phyloP scores from a whole-genome alignment of 2,888 invertebrate species.

The Heliconius aoede region DNA sequence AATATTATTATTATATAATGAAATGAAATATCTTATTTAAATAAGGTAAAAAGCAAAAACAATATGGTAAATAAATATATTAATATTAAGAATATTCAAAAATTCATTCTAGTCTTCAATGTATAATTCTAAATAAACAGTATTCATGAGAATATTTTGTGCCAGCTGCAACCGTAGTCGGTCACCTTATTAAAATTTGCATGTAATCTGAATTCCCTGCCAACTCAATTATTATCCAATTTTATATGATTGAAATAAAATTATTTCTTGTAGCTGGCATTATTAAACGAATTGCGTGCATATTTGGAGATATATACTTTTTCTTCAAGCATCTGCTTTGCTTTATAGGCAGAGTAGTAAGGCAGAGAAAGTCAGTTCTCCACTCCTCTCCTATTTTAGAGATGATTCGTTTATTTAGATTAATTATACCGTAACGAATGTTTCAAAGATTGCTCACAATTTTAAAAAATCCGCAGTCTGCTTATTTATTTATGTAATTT shows the following conservation, averaged over 20 bases:
- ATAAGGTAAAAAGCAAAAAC: not conserved
- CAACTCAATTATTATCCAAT: conserved; percentile 51
- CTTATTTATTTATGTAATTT: too few species aligned
- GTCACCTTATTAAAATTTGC: conserved; percentile 54
- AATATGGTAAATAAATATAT: conserved; percentile 20
- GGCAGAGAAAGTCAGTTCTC: too few species aligned
- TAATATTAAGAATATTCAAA: conserved; percentile 12
- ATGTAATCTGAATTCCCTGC: conserved; percentile 51
- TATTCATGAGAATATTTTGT: conserved; percentile 48
- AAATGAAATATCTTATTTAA: not conserved
- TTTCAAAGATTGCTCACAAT: not conserved
- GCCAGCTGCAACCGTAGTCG: conserved; percentile 51
- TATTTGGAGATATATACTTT: too few species aligned
- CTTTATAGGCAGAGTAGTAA: too few species aligned
- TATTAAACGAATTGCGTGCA: not conserved
- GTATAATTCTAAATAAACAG: conserved; percentile 40
- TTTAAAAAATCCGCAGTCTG: not conserved
- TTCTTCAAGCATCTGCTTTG: too few species aligned
- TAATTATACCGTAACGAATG: not conserved
- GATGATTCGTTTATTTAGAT: too few species aligned
- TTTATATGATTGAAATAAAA: conserved; percentile 46
- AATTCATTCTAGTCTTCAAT: conserved; percentile 15
- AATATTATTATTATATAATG: too few species aligned
- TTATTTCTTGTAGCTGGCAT: conserved; percentile 24
- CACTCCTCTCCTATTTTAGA: too few species aligned